Evolutionary conservation across 1,140 invertebrate genomes (phyloP), one percentile per base, ranked within the genome.

Genomic region (Rhynchophorus ferrugineus): DNA sequence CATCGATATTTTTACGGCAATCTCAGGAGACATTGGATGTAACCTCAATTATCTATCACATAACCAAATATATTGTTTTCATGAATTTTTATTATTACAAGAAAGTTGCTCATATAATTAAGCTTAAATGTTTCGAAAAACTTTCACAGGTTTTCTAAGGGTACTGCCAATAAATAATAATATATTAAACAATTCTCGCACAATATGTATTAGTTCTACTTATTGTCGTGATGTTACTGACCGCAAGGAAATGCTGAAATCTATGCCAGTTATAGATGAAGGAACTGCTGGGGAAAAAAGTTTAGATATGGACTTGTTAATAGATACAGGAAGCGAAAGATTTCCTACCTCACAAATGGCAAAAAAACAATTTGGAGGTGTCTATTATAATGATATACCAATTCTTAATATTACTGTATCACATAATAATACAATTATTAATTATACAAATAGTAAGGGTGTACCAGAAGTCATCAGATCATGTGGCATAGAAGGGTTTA

Each of bases 401-500:
- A 81, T 95, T 51, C 77, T 84, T 54, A 84, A 93, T 66, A 84
- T 95, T 21, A 80, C 83, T 64, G 80, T 85, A 8, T 80, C 82
- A 9, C 75, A 75, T 49, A 97, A 96, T 71, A 96, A 97, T 69
- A 95, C 92, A 11, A 83, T 93, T 39, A 76, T 95, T 48, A 74
- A 74, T 21, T 53, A 92, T 7, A 84, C 84, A 2, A 79, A 91
- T 72, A 54, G 69, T 46, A 77, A 79, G 70, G 88, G 81, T 34
- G 62, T 57, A 8, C 72, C 79, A 3, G 73, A 80, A 58, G 38
- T 82, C 1, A 71, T 83, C 11, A 71, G 83, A 44, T 81, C 87
- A 3, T 86, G 89, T 78, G 89, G 92, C 13, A 78, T 85, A 52
- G 93, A 97, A 72, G 95, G 95, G 18, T 98, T 93, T 65, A 95